Evolutionary conservation across 1,140 invertebrate species (phyloP), one percentile per base, ranked within the genome.

Genomic region (Cotesia chilonis): DNA sequence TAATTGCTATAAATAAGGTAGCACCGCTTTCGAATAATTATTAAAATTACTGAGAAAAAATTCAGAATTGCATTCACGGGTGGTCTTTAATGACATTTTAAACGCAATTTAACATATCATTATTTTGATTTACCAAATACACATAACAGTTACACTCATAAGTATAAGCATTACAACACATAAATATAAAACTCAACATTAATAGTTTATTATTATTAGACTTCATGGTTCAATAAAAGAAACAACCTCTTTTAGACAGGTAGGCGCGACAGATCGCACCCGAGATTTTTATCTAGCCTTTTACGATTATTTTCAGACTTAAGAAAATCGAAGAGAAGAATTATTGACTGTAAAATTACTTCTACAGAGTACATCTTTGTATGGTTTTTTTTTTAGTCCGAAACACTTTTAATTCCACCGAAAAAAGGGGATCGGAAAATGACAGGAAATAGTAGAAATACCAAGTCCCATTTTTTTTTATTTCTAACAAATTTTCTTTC

Each of bases 291-390:
- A 66, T 66, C 64, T 51, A 12, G 47, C 7, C 64, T 20, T 66
- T 66, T 52, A 66, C 64, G 64, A 52, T 55, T 66, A 66, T 66
- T 66, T 41, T 10, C 17, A 4, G n/a, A 35, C 64, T 35, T 38
- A 14, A 41, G 64, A 66, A 66, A 38, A 66, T 65, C 38, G 41
- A 52, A 66, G 51, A 47, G 17, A 66, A 66, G 41, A 66, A 66
- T 66, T 52, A 52, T 66, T 35, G 17, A 66, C 41, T 20, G 17
- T 20, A 17, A 6, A 20, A 52, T 66, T 38, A 66, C 64, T 66
- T 66, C 52, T 66, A 66, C 64, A 52, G 64, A 66, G 64, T 37
- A 28, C 64, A 52, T 66, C 64, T 41, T 2, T 28, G 2, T 2
- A 41, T 66, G 41, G 20, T 14, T 14, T 41, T 65, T 41, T 47